phyloP scores from a whole-genome alignment of 2,888 invertebrate species.

The Dichetophora obliterata region DNA sequence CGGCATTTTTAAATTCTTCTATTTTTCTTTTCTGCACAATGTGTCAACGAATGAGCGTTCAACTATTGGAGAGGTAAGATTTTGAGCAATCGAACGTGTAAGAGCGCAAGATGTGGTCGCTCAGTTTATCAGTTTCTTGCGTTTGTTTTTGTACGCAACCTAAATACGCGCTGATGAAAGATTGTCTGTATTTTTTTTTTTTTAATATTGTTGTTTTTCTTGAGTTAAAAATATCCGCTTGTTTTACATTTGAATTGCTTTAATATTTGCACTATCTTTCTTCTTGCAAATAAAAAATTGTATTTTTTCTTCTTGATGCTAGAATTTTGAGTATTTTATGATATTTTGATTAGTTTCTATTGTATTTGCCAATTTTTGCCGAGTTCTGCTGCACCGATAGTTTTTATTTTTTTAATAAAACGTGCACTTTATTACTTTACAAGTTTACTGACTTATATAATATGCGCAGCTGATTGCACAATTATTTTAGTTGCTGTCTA shows the following conservation, averaged over 20 bases:
- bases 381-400: conserved; percentile 18
- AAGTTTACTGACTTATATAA: neutral
- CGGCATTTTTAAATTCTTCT: conserved; percentile 56
- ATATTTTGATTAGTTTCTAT: neutral
- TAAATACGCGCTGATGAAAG: conserved; percentile 8
- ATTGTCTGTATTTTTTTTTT: conserved; percentile 44
- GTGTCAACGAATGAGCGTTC: neutral
- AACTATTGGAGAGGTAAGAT: neutral
- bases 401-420: neutral
- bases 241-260: neutral
- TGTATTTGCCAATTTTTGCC: neutral
- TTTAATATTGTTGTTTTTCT: conserved; percentile 28
- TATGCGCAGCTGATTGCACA: no score
- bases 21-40: neutral
- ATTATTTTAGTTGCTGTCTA: neutral
- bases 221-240: conserved; percentile 8
- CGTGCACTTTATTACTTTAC: neutral
- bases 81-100: neutral
- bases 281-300: neutral
- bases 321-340: neutral
- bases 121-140: neutral
- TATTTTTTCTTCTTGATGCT: neutral
- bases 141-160: neutral
- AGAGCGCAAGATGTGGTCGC: neutral
- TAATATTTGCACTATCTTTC: neutral